Evolutionary conservation across 37 sponge, comb jelly and placozoan species (phyloP), one percentile per base, ranked within the genome.

Genomic region (Haliclona indistincta): DNA sequence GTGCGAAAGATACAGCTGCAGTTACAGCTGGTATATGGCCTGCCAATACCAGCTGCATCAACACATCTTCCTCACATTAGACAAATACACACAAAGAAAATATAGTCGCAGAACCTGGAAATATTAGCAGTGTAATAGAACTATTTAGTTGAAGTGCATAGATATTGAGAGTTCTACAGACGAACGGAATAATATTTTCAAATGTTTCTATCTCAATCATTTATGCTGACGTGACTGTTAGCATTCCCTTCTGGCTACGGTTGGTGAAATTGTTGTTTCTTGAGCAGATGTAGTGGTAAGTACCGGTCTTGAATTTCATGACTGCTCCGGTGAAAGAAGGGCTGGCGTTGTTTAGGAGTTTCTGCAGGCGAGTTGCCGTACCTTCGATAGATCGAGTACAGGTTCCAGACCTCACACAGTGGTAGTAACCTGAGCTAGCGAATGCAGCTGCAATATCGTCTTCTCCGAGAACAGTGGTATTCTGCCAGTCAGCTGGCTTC

Each of bases 191-290:
- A 58, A 15, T 58, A 15, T 4, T 58, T 32, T 11, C 5, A 6
- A 58, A 10, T 32, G 15, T 32, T 58, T 58, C 30, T 58, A 58
- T 58, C 7, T 4, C 25, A 28, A 32, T 58, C 19, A 19, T 13
- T 32, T 28, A 11, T n/a, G n/a, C n/a, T 47, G 49, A 13, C 13
- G 49, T 58, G 40, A 93, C 94, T 0, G 71, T 80, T 20, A 98
- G 66, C 30, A 49, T 62, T 38, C 99, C 99, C 84, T 98, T 98
- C 84, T 98, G 99, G 62, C 94, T 93, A 5, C 99, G 77, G 92
- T 98, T 98, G 43, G 94, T 91, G 68, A 98, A 98, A 82, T 98
- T 98, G 83, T 98, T 98, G 87, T 98, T 98, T 40, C 99, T 36
- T 10, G 94, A 85, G 63, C 89, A 93, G 64, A 98, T 90, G 84